These are phyloP conservation scores for Phoenicopterus ruber DNA, from an alignment of 2,113 vertebrate species.

Conservation along the genomic window DNA sequence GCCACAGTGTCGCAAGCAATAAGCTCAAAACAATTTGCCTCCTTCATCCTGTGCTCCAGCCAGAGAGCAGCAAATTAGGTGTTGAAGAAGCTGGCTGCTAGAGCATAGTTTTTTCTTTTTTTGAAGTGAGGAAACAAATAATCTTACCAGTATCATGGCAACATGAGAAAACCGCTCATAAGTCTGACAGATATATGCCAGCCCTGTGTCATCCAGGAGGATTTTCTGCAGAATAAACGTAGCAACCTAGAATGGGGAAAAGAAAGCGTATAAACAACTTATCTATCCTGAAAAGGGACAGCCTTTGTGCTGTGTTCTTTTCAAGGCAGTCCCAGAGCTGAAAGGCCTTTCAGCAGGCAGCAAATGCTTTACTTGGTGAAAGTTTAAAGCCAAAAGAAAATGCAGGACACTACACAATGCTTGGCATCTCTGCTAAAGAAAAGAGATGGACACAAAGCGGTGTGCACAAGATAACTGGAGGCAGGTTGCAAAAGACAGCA, in stretches of 20 bases:
- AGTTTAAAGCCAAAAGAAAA: conserved; percentile 3
- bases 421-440: not conserved
- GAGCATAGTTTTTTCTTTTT: not conserved
- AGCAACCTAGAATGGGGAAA: conserved; percentile 84
- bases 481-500: not conserved
- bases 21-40: not conserved
- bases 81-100: not conserved
- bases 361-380: not conserved
- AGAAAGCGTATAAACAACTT: not conserved
- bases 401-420: not conserved
- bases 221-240: conserved; percentile 99
- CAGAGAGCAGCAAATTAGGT: not conserved
- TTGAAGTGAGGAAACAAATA: not conserved
- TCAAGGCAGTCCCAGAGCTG: not conserved
- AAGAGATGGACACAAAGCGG: not conserved
- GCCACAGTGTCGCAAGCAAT: not conserved
- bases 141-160: conserved; percentile 94
- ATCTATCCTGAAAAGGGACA: not conserved
- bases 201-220: conserved; percentile 93
- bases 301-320: not conserved
- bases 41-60: not conserved
- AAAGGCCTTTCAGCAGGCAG: not conserved
- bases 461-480: not conserved
- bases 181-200: conserved; percentile 97
- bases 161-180: conserved; percentile 97